Base-by-base conservation (phyloP, 2,888 invertebrate genomes). In the Clusia tigrina region DNA sequence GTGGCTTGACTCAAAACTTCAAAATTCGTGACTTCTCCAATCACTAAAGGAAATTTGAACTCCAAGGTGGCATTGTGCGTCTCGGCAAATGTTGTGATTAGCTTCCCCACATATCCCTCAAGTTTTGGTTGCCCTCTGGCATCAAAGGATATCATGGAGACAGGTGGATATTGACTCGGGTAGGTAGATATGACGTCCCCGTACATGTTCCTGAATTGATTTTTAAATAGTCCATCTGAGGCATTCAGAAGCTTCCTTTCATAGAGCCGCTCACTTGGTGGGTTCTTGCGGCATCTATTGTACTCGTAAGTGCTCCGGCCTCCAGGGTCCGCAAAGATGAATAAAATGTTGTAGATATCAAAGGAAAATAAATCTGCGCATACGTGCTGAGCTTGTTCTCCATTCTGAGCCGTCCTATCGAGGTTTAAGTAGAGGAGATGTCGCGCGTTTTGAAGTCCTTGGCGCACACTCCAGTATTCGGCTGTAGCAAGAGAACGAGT, bases 151-250 rank as follows among this genome's bases (percentile, higher is more conserved):
- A 67, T 12, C 46, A 77, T 69, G 2, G 74, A 58, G 1, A 71
- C 61, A 1, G 77, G 77, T 2, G 64, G 59, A 26, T 69, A 1
- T 2, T 69, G 65, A 63, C 76, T 72, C 0, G 68, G 42, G 6
- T 68, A 63, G 1, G 60, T 71, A n/a, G 6, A 46, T 0, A 76
- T 68, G 0, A 48, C 0, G 1, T 46, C 48, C 0, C 77, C 70
- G 0, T 48, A 57, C 73, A 76, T 71, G n/a, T 76, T 65, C 0
- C 2, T 22, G 25, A 76, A 72, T 22, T 72, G 69, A 54, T 76
- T 62, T 15, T 67, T 60, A 12, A 64, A 76, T 15, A 74, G 2
- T 10, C 3, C 12, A 42, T 3, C 3, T 17, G 42, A 42, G 3
- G 6, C n/a, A 15, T 42, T 10, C n/a, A 42, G n/a, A n/a, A 42